Percentiles rank a stretch among this genome's conserved stretches.
Evolutionary conservation across 2,888 invertebrate genomes (phyloP).

Genomic region (Koerneria pararmatus): DNA sequence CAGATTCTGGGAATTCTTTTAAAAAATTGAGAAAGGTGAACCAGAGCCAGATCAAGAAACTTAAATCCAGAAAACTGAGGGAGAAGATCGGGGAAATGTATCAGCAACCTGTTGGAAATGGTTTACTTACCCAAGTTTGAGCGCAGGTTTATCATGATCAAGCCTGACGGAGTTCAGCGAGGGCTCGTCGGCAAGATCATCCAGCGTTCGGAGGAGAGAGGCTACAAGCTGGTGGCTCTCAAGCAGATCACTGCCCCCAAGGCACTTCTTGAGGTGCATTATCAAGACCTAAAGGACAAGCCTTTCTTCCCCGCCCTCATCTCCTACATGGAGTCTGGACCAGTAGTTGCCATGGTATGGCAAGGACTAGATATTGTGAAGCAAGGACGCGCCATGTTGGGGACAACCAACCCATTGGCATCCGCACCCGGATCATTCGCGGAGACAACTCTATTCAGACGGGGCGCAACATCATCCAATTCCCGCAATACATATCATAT

Average conservation of each 20-base stretch:
- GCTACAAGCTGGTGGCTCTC: slow-evolving; percentile 90
- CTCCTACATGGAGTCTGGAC: slow-evolving; percentile 86
- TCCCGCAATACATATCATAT: no score
- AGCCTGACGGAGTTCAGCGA: slow-evolving; percentile 95
- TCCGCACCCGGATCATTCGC: slow-evolving; percentile 93
- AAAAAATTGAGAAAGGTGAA: no score
- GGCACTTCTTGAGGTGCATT: slow-evolving; percentile 76
- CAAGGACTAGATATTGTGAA: slow-evolving; percentile 78
- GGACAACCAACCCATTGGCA: slow-evolving; percentile 92
- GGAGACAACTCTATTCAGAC: slow-evolving; percentile 79
- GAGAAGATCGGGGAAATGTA: no score
- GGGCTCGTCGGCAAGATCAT: slow-evolving; percentile 91
- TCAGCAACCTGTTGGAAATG: no score
- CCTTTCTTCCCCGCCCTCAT: slow-evolving; percentile 92
- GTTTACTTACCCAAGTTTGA: slow-evolving; percentile 68
- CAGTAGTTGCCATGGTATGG: slow-evolving; percentile 70
- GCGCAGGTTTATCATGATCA: slow-evolving; percentile 94
- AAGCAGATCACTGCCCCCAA: slow-evolving; percentile 73
- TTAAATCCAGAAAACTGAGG: no score
- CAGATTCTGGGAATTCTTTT: no score
- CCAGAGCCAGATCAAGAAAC: no score
- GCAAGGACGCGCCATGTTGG: slow-evolving; percentile 80
- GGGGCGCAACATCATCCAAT: slow-evolving; percentile 85
- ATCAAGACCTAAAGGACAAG: slow-evolving; percentile 80
- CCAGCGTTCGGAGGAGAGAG: slow-evolving; percentile 86